Percentiles rank a stretch among this genome's conserved stretches.
Conservation (phyloP, 2,797 vertebrate species). For the Anguilla marmorata region DNA sequence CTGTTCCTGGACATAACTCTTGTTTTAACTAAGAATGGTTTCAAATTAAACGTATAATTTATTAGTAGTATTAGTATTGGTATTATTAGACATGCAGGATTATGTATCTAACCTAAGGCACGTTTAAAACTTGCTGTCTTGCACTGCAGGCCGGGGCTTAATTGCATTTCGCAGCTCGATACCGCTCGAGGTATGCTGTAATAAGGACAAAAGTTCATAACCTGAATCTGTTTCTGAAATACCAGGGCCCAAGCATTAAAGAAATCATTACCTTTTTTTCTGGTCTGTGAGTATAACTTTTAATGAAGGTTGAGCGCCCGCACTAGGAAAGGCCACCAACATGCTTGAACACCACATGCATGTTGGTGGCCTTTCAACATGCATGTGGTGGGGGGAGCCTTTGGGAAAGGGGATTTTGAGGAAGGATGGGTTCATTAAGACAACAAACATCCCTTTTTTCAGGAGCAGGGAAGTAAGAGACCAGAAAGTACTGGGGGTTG, state of each 20-base stretch:
- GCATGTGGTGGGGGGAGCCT: neutral
- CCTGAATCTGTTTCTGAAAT: neutral
- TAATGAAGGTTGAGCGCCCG: neutral
- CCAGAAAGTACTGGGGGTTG: neutral
- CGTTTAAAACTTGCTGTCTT: neutral
- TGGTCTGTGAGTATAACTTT: neutral
- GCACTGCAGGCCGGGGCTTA: too few species aligned
- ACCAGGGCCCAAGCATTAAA: neutral
- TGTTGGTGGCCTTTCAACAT: neutral
- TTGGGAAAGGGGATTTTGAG: neutral
- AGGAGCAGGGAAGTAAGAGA: neutral
- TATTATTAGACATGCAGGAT: neutral
- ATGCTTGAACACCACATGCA: neutral
- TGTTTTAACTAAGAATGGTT: neutral
- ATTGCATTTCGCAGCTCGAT: neutral
- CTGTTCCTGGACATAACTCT: neutral
- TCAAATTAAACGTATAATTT: neutral
- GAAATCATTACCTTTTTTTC: neutral
- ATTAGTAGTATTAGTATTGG: too few species aligned
- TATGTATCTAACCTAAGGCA: neutral
- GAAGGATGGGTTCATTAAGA: neutral
- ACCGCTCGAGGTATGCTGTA: neutral
- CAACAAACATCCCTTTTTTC: neutral
- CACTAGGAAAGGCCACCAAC: too few species aligned
- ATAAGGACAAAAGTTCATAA: neutral